Conservation (phyloP, 2,888 invertebrate species). For the Nomada ferruginata region DNA sequence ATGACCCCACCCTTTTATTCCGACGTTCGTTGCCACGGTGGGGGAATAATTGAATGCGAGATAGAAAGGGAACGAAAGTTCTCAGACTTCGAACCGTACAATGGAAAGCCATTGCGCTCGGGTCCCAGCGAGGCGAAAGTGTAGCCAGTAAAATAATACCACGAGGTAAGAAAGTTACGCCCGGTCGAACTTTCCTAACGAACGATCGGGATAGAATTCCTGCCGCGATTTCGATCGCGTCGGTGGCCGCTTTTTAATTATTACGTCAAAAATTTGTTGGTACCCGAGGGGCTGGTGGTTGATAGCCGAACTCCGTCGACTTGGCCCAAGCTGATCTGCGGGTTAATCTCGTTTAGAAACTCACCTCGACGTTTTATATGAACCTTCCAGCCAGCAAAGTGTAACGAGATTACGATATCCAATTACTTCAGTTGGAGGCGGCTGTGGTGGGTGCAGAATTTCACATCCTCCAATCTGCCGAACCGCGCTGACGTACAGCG, state of each 20-base stretch:
- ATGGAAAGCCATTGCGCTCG: background rate
- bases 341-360: conserved; percentile 72
- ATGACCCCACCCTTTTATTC: background rate
- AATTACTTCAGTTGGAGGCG: conserved; percentile 63
- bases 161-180: conserved; percentile 25
- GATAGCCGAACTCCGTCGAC: conserved; percentile 54
- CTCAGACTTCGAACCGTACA: conserved; percentile 2
- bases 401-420: conserved; percentile 75
- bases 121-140: background rate
- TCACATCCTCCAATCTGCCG: conserved; percentile 54
- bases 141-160: conserved; percentile 28
- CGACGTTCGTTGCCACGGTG: background rate
- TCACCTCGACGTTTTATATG: conserved; percentile 69
- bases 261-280: conserved; percentile 42
- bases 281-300: conserved; percentile 1
- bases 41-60: background rate
- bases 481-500: background rate
- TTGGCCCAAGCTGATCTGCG: conserved; percentile 58
- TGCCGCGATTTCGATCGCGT: conserved; percentile 16
- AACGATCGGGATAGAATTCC: conserved; percentile 19
- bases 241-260: conserved; percentile 37
- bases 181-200: conserved; percentile 10
- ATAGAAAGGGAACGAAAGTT: conserved; percentile 3
- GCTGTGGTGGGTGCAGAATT: conserved; percentile 62
- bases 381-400: conserved; percentile 61